Conservation (phyloP, 1,140 invertebrate species). For the Limonius californicus region DNA sequence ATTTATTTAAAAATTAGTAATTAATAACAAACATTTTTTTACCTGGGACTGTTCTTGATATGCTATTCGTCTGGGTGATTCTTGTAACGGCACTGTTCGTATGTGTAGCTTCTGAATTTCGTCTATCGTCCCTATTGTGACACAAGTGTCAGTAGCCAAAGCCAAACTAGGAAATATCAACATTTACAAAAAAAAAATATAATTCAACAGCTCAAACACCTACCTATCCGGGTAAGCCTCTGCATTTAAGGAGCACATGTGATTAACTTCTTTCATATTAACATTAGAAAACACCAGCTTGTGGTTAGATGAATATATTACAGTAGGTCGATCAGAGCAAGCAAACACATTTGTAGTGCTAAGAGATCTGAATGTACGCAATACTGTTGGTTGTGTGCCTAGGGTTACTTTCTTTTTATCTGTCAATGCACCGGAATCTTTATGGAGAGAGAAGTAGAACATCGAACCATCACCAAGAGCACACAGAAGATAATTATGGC, state of each 20-base stretch:
- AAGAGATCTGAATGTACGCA: conserved; percentile 85
- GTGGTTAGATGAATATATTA: conserved; percentile 98
- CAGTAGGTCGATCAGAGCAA: conserved; percentile 96
- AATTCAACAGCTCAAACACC: too few species aligned
- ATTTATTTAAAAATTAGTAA: too few species aligned
- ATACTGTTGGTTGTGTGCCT: conserved; percentile 93
- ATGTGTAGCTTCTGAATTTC: conserved; percentile 99
- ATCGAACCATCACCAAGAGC: conserved; percentile 97
- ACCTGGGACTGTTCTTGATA: conserved; percentile 91
- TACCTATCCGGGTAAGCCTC: conserved; percentile 89
- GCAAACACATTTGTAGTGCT: conserved; percentile 97
- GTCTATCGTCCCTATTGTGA: conserved; percentile 97
- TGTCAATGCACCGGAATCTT: conserved; percentile 63
- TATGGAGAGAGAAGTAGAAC: conserved; percentile 90
- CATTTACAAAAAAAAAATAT: too few species aligned
- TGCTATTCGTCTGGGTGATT: conserved; percentile 89
- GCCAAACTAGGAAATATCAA: conserved; percentile 65
- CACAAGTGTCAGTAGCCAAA: conserved; percentile 86
- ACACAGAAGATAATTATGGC: conserved; percentile 83
- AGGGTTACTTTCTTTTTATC: conserved; percentile 92
- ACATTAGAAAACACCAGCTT: conserved; percentile 99
- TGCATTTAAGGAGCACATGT: conserved; percentile 97
- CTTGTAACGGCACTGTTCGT: conserved; percentile 87
- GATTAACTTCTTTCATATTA: conserved; percentile 95
- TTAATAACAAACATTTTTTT: conserved; percentile 16